phyloP scores from a whole-genome alignment of 2,888 invertebrate genomes.

The Drosophila birchii region DNA sequence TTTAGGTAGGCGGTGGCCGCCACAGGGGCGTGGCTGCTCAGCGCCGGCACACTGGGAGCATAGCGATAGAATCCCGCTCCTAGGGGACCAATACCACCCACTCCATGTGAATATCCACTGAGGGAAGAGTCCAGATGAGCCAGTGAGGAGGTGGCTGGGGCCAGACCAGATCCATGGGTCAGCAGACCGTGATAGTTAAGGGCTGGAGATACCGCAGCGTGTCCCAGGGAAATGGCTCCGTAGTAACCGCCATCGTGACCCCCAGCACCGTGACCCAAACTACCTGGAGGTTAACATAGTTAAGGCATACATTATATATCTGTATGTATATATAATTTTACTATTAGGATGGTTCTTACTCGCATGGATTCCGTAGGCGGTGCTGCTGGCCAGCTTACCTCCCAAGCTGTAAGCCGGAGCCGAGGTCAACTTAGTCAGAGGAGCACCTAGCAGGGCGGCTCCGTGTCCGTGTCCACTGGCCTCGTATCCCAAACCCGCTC shows the following conservation, averaged over 20 bases:
- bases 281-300: conserved; percentile 31
- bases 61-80: conserved; percentile 82
- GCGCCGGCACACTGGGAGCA: conserved; percentile 82
- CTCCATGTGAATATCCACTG: conserved; percentile 69
- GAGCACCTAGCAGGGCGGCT: conserved; percentile 12
- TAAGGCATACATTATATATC: too few species aligned
- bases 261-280: conserved; percentile 43
- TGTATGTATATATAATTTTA: too few species aligned
- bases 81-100: conserved; percentile 76
- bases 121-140: conserved; percentile 58
- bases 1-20: conserved; percentile 83
- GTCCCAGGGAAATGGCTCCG: conserved; percentile 79
- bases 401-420: conserved; percentile 43
- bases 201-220: conserved; percentile 72
- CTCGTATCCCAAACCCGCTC: conserved; percentile 61
- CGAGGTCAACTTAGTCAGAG: conserved; percentile 56
- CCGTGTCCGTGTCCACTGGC: conserved; percentile 56
- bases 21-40: conserved; percentile 82
- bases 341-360: conserved; percentile 44
- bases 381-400: conserved; percentile 51
- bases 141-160: conserved; percentile 7
- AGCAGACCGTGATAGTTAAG: conserved; percentile 75
- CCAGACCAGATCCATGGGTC: conserved; percentile 61
- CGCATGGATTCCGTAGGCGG: conserved; percentile 55
- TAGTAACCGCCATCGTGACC: conserved; percentile 65